Base-by-base conservation (phyloP, 23 tunicate genomes). In the Aplidium turbinatum region DNA sequence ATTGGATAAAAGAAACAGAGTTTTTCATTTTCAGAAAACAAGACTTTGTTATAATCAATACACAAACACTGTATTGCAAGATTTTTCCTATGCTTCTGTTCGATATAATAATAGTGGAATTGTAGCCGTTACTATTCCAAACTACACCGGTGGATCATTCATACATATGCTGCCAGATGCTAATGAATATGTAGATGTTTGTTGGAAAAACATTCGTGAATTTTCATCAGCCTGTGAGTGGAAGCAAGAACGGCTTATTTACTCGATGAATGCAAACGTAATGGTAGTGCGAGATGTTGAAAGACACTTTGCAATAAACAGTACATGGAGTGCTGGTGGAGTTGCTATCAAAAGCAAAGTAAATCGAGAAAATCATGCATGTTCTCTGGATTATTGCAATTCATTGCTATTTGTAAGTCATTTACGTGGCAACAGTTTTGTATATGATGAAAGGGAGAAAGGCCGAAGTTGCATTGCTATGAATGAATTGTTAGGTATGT, bases 1-100 rank as follows among this genome's bases (percentile, higher is more conserved):
- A n/a, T n/a, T n/a, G n/a, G n/a, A n/a, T n/a, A n/a, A n/a, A n/a
- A n/a, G n/a, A n/a, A n/a, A n/a, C n/a, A n/a, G n/a, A n/a, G n/a
- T n/a, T n/a, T n/a, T n/a, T n/a, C n/a, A n/a, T n/a, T n/a, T n/a
- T n/a, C n/a, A n/a, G n/a, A n/a, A n/a, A n/a, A n/a, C n/a, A n/a
- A n/a, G n/a, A n/a, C n/a, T n/a, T n/a, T n/a, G n/a, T n/a, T n/a
- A n/a, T n/a, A n/a, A n/a, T n/a, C n/a, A n/a, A n/a, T n/a, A n/a
- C n/a, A n/a, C n/a, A n/a, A n/a, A n/a, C 2, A 16, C 72, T 35
- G 3, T 28, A 2, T 11, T 65, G 19, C n/a, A 48, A 11, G 72
- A 65, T 26, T 65, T 65, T 65, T 65, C 72, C 19, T 65, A 36
- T 65, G 72, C 72, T 35, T 35, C 48, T 38, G 22, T 4, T 3